These are phyloP conservation scores for Poliocrania exsul DNA, from an alignment of 2,797 vertebrate species.

Conservation along the genomic window DNA sequence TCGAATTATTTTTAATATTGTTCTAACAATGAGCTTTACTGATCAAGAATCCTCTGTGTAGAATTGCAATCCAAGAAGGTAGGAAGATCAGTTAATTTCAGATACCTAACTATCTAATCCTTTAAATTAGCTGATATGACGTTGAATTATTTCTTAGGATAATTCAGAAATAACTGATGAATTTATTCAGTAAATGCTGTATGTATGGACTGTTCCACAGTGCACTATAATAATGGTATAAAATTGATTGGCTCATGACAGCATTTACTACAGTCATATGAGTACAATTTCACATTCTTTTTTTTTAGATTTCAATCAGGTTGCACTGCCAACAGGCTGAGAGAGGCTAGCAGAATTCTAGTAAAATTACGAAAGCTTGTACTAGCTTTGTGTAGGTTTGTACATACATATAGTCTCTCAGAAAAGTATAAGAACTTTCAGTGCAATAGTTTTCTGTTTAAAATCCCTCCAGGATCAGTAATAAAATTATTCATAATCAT, in stretches of 20 bases:
- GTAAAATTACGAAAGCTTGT: not conserved
- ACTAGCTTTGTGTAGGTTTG: not conserved
- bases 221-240: conserved; percentile 16
- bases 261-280: conserved; percentile 25
- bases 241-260: conserved; percentile 7
- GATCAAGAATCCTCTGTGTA: not conserved
- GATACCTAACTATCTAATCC: not conserved
- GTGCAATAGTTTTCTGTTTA: not conserved
- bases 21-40: not conserved
- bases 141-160: not conserved
- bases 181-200: conserved; percentile 22
- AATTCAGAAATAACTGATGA: not conserved
- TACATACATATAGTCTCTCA: not conserved
- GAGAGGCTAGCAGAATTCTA: not conserved
- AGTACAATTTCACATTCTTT: not conserved
- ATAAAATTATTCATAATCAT: not conserved
- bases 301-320: conserved; percentile 12
- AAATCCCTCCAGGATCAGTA: not conserved
- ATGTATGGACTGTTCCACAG: not conserved
- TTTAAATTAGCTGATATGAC: not conserved
- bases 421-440: not conserved
- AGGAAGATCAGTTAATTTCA: not conserved
- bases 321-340: not conserved
- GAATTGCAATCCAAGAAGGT: not conserved
- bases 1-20: not conserved